phyloP scores from a whole-genome alignment of 2,113 vertebrate species.

The Campylorhamphus procurvoides region DNA sequence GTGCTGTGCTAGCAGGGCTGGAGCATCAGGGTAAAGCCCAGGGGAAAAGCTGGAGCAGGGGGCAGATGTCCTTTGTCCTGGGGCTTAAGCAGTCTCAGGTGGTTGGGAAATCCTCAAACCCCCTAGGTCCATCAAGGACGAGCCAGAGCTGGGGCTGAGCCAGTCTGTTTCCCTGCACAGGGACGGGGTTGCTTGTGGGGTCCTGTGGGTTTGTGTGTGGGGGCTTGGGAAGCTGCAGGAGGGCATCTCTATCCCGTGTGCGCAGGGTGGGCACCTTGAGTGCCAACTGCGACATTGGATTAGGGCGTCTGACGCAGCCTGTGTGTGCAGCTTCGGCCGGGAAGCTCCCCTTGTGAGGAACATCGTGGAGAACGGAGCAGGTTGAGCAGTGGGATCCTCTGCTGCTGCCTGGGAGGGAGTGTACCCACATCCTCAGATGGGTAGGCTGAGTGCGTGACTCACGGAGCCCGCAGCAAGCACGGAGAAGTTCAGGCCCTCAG shows the following conservation, averaged over 20 bases:
- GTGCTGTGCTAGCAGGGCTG: background rate
- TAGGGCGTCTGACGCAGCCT: accelerated
- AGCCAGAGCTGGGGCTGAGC: background rate
- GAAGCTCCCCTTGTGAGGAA: accelerated
- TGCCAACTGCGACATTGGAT: accelerated
- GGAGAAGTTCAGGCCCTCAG: background rate
- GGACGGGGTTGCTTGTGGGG: background rate
- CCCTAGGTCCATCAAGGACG: background rate
- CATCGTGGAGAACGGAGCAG: accelerated
- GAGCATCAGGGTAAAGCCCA: background rate
- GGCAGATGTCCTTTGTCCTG: background rate
- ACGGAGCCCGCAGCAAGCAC: background rate
- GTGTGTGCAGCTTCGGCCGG: accelerated
- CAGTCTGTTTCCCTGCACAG: background rate
- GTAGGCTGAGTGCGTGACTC: background rate
- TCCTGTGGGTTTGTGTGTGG: background rate
- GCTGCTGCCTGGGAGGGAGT: background rate
- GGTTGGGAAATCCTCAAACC: background rate
- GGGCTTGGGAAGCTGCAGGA: background rate
- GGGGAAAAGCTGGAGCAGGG: no score
- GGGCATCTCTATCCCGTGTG: accelerated
- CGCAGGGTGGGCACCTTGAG: accelerated
- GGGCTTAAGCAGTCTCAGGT: background rate
- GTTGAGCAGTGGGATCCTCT: background rate
- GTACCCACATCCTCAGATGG: accelerated